Evolutionary conservation across 1,140 invertebrate species (phyloP), one percentile per base, ranked within the genome.

Genomic region (Ceratina australensis): DNA sequence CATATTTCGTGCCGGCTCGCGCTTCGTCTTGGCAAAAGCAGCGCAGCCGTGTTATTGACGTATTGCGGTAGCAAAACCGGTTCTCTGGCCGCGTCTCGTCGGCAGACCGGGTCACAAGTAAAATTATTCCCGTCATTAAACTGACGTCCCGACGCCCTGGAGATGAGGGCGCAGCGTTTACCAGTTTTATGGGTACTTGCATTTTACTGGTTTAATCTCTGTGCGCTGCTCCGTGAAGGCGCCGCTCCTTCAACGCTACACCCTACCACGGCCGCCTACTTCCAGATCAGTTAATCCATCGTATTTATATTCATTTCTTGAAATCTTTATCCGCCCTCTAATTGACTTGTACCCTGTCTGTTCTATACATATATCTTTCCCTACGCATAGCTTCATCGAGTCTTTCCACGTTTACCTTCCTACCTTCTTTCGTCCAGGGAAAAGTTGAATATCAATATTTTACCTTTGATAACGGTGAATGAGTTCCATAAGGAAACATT

Each of bases 201-300:
- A 76, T 85, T 86, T 86, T 87, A 87, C 85, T 84, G 84, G 75
- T 86, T 87, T 87, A 87, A 87, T 87, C 84, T 87, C 79, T 81
- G 75, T 63, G 54, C 22, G 76, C 57, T 72, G 26, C 57, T 54
- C 52, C 67, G 56, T 50, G 49, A 78, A 49, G 28, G 18, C 49
- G 57, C 13, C 20, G 13, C 59, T 56, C 49, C 22, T 56, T 57
- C 22, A 28, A n/a, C 57, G 33, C 33, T 15, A 49, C 56, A 72
- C 28, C 54, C 57, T 42, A 28, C 42, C 26, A 42, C 59, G 42
- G 22, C 74, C 57, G 61, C 26, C 67, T 77, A 77, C 57, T 63
- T 77, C 52, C 26, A 63, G 47, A 54, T 61, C 57, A 28, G 26
- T 26, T 49, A 52, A 71, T 77, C 59, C 42, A 7, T 54, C 74